phyloP scores from a whole-genome alignment of 2,113 vertebrate species.

The Salvator merianae region DNA sequence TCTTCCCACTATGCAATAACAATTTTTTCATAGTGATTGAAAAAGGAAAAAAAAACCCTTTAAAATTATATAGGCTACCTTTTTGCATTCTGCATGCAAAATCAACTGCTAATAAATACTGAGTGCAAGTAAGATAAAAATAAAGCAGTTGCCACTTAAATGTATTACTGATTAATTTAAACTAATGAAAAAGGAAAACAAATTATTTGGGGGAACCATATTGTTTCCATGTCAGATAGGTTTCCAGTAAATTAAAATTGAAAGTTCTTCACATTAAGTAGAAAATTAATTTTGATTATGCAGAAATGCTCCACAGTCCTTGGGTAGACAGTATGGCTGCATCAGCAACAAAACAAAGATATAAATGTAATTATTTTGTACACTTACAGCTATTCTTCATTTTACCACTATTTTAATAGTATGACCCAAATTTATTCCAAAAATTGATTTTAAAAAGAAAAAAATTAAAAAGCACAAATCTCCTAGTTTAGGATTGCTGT shows the following conservation, averaged over 20 bases:
- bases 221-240: background rate
- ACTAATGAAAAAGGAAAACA: slow-evolving; percentile 65
- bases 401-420: background rate
- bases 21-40: background rate
- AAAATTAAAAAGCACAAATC: slow-evolving; percentile 54
- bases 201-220: slow-evolving; percentile 46
- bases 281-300: slow-evolving; percentile 48
- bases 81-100: background rate
- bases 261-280: background rate
- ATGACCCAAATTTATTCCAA: slow-evolving; percentile 29
- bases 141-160: background rate
- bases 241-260: background rate
- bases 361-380: background rate
- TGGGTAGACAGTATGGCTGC: background rate
- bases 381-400: background rate
- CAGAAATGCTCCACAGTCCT: background rate
- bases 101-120: background rate
- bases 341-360: background rate
- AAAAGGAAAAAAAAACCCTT: background rate
- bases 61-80: background rate
- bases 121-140: background rate
- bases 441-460: slow-evolving; percentile 34
- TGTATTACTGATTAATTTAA: slow-evolving; percentile 49
- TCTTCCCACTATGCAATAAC: background rate
- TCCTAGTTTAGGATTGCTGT: background rate